Percentiles rank a stretch among this genome's conserved stretches.
These are phyloP conservation scores for Chrysemys picta DNA, from an alignment of 2,113 vertebrate species.

Conservation along the genomic window DNA sequence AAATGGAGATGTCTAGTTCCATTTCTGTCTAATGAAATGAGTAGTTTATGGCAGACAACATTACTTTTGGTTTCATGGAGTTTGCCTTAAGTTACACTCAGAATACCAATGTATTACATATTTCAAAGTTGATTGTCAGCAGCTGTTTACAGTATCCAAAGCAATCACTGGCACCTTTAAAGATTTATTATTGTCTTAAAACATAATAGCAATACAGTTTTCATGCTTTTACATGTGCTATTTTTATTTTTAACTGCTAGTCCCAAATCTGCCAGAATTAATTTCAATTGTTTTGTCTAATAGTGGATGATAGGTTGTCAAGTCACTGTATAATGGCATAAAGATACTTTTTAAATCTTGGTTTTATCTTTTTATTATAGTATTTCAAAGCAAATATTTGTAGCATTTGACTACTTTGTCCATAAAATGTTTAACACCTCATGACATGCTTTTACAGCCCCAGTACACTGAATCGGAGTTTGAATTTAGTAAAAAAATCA, in stretches of 20 bases:
- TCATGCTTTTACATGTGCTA: slow-evolving; percentile 82
- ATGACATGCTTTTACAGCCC: slow-evolving; percentile 15
- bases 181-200: slow-evolving; percentile 84
- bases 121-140: slow-evolving; percentile 78
- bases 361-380: slow-evolving; percentile 66
- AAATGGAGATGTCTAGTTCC: slow-evolving; percentile 37
- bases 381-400: slow-evolving; percentile 55
- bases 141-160: slow-evolving; percentile 78
- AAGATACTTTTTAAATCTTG: slow-evolving; percentile 66
- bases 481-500: background rate
- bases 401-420: slow-evolving; percentile 61
- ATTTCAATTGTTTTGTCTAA: slow-evolving; percentile 77
- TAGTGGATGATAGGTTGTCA: slow-evolving; percentile 75
- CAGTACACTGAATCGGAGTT: slow-evolving; percentile 4
- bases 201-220: slow-evolving; percentile 81
- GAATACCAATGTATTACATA: slow-evolving; percentile 40
- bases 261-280: slow-evolving; percentile 83
- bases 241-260: slow-evolving; percentile 86
- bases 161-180: slow-evolving; percentile 76
- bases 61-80: slow-evolving; percentile 66
- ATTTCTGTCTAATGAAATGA: slow-evolving; percentile 42
- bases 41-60: slow-evolving; percentile 59
- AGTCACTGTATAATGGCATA: slow-evolving; percentile 64
- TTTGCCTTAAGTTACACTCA: slow-evolving; percentile 63
- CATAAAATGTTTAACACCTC: slow-evolving; percentile 53